Evolutionary conservation across 1,140 invertebrate species (phyloP), one percentile per base, ranked within the genome.

Genomic region (Drosophila orena): DNA sequence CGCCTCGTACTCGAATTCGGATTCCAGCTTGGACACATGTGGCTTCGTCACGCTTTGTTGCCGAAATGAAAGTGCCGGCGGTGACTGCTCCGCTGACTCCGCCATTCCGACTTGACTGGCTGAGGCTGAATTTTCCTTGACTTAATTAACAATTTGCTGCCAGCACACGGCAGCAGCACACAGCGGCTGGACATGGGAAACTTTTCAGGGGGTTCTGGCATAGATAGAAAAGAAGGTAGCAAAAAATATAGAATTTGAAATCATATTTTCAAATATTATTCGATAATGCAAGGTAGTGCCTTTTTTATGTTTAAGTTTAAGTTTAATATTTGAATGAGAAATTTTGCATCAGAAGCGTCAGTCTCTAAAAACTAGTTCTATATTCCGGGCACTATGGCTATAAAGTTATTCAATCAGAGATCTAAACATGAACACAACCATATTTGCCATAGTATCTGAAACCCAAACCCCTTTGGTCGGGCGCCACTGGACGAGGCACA

Each of bases 121-220:
- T 52, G 69, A 43, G 69, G 49, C 71, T 65, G 49, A 58, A 74
- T 56, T 76, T 69, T 84, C 81, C 66, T 79, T 76, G 66, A 79
- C 57, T 76, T 79, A 79, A 84, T 84, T 84, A 76, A 79, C 79
- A 76, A 81, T 81, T 80, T 61, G 59, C 80, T 69, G 71, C 72
- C 65, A 77, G 77, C 72, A 58, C 62, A 69, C 27, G 70, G 14
- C 35, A 43, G 27, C 37, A 35, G 65, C 30, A 69, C 6, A 30
- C 43, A 38, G 11, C 27, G 34, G 3, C 60, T 20, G n/a, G 5
- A 24, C 11, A 22, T 42, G 17, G 37, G 27, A 30, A 34, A n/a
- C 49, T 17, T 50, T 35, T n/a, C 4, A 38, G 10, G 12, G 34
- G 12, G 6, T 30, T 7, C 17, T 0, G 5, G 14, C 22, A 10